phyloP scores from a whole-genome alignment of 92 coral and sea anemone species.

The Palythoa caribaeorum region DNA sequence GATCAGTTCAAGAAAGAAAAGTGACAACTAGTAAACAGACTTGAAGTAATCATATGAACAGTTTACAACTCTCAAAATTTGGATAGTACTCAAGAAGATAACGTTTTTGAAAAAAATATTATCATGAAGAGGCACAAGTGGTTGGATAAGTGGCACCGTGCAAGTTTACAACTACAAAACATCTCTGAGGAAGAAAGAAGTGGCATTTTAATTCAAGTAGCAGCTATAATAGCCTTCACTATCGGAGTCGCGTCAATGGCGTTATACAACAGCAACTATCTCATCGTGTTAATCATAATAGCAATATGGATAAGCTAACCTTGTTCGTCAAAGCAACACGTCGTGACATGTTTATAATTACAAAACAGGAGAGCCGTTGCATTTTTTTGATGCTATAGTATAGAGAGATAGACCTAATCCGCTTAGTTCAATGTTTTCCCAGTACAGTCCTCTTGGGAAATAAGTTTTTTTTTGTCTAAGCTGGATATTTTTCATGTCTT shows the following conservation, averaged over 20 bases:
- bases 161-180: slow-evolving; percentile 52
- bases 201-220: slow-evolving; percentile 69
- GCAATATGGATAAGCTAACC: slow-evolving; percentile 82
- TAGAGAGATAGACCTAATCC: not conserved
- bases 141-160: slow-evolving; percentile 55
- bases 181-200: slow-evolving; percentile 54
- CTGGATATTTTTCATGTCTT: no score
- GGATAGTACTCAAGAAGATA: no score
- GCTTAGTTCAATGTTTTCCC: no score
- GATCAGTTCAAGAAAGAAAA: no score
- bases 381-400: not conserved
- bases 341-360: not conserved
- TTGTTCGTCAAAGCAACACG: not conserved
- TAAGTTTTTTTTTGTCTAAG: no score
- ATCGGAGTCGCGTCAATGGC: slow-evolving; percentile 74
- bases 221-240: slow-evolving; percentile 80
- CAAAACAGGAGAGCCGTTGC: not conserved
- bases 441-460: no score
- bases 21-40: no score
- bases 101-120: no score
- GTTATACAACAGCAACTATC: slow-evolving; percentile 77
- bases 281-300: slow-evolving; percentile 81
- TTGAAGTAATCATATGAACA: no score
- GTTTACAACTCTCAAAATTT: no score
- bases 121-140: not conserved